Percentiles rank a stretch among this genome's conserved stretches.
Evolutionary conservation across 2,113 vertebrate genomes (phyloP).

Genomic region (Dissostichus mawsoni): DNA sequence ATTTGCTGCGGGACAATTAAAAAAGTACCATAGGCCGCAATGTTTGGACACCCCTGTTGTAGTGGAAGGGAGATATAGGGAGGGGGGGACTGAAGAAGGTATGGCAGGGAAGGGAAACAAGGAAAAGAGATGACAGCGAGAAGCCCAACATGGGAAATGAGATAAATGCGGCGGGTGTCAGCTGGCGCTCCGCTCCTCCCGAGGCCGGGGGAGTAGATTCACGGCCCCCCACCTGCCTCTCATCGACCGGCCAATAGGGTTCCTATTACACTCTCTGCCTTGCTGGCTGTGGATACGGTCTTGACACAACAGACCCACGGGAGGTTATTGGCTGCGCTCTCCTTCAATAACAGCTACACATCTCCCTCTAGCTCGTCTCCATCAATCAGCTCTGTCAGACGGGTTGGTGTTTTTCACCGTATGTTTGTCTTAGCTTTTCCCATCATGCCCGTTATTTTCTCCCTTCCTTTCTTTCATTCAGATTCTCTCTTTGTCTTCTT

Average conservation of each 20-base stretch:
- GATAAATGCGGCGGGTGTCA: constrained; percentile 57
- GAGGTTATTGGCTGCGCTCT: constrained; percentile 68
- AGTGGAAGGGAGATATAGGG: constrained; percentile 5
- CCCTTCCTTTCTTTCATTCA: neutral
- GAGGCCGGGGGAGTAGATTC: constrained; percentile 47
- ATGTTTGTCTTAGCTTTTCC: constrained; percentile 45
- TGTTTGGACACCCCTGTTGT: too few relatives aligned
- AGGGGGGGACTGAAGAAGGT: neutral
- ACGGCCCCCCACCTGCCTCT: constrained; percentile 53
- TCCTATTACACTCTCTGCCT: constrained; percentile 64
- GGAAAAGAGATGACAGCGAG: constrained; percentile 13
- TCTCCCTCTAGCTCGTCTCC: constrained; percentile 42
- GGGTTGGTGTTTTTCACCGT: constrained; percentile 22
- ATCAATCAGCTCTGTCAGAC: constrained; percentile 55
- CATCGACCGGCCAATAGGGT: constrained; percentile 58
- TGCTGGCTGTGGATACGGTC: constrained; percentile 63
- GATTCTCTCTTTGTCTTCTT: constrained; percentile 39
- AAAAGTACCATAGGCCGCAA: too few relatives aligned
- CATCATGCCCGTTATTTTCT: neutral
- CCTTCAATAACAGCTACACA: constrained; percentile 63
- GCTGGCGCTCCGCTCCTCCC: constrained; percentile 31
- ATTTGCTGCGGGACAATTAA: too few relatives aligned
- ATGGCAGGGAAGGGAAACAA: neutral
- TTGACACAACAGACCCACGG: constrained; percentile 61
- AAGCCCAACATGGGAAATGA: constrained; percentile 30